Evolutionary conservation across 2,888 invertebrate genomes (phyloP), one percentile per base, ranked within the genome.

Genomic region (Drosophila macrothrix): DNA sequence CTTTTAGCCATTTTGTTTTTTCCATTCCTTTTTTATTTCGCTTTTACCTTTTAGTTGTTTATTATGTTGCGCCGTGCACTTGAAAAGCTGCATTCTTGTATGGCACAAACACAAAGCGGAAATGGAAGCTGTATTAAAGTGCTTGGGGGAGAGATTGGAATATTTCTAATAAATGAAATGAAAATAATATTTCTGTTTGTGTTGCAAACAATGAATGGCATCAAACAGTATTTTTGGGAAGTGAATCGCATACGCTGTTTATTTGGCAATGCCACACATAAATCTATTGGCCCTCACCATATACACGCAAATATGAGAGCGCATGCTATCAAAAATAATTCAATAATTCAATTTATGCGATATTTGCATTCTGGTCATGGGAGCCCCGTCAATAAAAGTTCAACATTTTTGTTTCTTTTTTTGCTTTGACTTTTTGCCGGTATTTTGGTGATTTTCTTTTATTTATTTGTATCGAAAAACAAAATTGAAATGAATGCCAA

Each of bases 261-360:
- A 88, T 88, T 81, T 78, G 83, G 31, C 67, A 66, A 84, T 76
- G 59, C 53, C 19, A 37, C 39, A 59, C 56, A 80, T 70, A 82
- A 75, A 80, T 77, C 74, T 77, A 67, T 69, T 74, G 53, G 29
- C 56, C 9, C 28, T 28, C 9, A 12, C 41, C 46, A 59, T 52
- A 54, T 37, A 54, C 43, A 69, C 61, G 82, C 49, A 81, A 67
- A 81, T 73, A 72, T 59, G 33, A 4, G 22, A 37, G 29, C 19
- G 7, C 28, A 35, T 41, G 67, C 66, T 53, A 67, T 71, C 85
- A 85, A 85, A 83, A 85, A 90, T 86, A 88, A 78, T 83, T 88
- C 88, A 90, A 88, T 90, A 90, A 83, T 88, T 76, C 82, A 88
- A 90, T 86, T 88, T 90, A 73, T 81, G 65, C 71, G 62, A 83